Percentiles rank a stretch among this genome's conserved stretches.
Conservation (phyloP, 2,113 vertebrate genomes). For the Anolis sagrei region DNA sequence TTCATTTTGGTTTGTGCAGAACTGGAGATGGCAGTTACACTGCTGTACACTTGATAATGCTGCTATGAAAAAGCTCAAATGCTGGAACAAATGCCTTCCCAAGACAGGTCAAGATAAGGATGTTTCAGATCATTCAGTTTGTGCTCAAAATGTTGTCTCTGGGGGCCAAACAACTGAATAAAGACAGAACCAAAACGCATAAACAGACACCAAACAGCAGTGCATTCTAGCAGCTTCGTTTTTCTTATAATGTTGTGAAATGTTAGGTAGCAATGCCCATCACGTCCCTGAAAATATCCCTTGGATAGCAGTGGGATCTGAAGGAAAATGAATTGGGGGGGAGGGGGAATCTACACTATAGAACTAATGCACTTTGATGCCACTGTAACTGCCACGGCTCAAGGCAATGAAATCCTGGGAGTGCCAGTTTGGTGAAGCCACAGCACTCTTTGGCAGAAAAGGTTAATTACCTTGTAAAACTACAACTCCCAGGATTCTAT, state of each 20-base stretch:
- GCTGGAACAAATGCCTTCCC: neutral
- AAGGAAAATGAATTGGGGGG: no score
- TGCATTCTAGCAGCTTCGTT: neutral
- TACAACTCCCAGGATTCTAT: no score
- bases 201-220: constrained; percentile 18
- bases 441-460: no score
- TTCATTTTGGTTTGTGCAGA: constrained; percentile 44
- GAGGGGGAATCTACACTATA: no score
- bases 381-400: no score
- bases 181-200: neutral
- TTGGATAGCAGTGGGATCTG: no score
- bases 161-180: constrained; percentile 2
- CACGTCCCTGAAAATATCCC: no score
- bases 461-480: no score
- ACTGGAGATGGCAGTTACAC: constrained; percentile 44
- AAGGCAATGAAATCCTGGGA: no score
- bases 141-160: neutral
- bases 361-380: no score
- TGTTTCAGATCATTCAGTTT: constrained; percentile 44
- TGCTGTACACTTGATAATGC: constrained; percentile 60
- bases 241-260: neutral
- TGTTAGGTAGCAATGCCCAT: no score
- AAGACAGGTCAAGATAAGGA: constrained; percentile 24
- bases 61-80: constrained; percentile 60
- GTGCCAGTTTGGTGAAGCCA: no score